These are phyloP conservation scores for Salvelinus sp. DNA, from an alignment of 2,113 vertebrate genomes.

Conservation along the genomic window DNA sequence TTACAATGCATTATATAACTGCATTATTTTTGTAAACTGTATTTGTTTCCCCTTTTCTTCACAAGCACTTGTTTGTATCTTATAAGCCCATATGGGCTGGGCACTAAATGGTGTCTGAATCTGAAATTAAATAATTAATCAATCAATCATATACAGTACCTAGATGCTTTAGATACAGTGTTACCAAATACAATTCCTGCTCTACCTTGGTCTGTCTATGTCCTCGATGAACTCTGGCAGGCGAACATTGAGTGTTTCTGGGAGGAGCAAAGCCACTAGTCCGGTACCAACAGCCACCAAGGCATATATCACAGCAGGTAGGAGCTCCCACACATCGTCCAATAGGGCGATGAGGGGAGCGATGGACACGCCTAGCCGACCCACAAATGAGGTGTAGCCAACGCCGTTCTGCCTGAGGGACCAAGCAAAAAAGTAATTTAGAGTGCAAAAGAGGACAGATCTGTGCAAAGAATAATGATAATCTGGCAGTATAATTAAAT, in stretches of 20 bases:
- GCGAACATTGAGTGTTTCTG: constrained; percentile 73
- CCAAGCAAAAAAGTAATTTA: constrained; percentile 16
- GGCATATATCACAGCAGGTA: constrained; percentile 74
- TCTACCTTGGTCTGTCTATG: constrained; percentile 76
- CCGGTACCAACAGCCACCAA: constrained; percentile 69
- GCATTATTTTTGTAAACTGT: too few species aligned
- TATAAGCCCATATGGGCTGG: too few species aligned
- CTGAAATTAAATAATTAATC: too few species aligned
- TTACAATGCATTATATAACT: too few species aligned
- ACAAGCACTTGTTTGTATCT: too few species aligned
- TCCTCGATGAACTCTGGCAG: constrained; percentile 83
- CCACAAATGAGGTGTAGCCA: constrained; percentile 76
- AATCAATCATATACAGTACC: too few species aligned
- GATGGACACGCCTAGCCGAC: constrained; percentile 78
- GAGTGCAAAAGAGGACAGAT: too few species aligned
- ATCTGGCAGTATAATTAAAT: too few species aligned
- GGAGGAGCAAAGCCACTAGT: constrained; percentile 69
- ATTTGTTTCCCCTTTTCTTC: too few species aligned
- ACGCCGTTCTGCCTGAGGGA: constrained; percentile 81
- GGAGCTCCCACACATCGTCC: constrained; percentile 75
- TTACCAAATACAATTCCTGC: background rate
- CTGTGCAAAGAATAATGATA: too few species aligned
- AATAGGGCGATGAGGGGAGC: constrained; percentile 78
- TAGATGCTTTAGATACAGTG: too few species aligned
- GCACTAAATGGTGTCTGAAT: too few species aligned